Conservation (phyloP, 92 coral and sea anemone genomes). For the Montipora capitata region DNA sequence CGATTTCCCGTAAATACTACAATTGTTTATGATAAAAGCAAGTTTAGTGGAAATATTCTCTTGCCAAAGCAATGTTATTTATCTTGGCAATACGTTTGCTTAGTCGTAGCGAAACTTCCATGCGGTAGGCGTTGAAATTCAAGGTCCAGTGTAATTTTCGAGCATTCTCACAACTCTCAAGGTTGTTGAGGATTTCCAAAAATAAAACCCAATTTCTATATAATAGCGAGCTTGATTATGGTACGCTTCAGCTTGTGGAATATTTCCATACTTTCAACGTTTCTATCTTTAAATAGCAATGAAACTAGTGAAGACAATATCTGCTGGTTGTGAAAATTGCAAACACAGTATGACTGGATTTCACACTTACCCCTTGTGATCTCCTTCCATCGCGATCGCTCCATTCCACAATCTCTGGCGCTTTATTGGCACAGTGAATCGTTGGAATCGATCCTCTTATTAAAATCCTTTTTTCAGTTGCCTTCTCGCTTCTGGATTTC, state of each 20-base stretch:
- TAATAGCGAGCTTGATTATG: not conserved
- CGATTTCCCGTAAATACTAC: slow-evolving; percentile 56
- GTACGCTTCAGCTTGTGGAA: not conserved
- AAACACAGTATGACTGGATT: slow-evolving; percentile 15
- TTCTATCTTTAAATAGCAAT: too few relatives aligned
- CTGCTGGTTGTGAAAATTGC: not conserved
- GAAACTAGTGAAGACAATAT: too few relatives aligned
- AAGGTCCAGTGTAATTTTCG: not conserved
- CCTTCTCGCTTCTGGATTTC: not conserved
- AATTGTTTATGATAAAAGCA: slow-evolving; percentile 50
- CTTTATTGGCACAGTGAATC: slow-evolving; percentile 52
- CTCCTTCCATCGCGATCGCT: slow-evolving; percentile 56
- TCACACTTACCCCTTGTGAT: slow-evolving; percentile 44
- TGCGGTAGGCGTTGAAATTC: not conserved
- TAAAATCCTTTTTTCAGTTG: slow-evolving; percentile 39
- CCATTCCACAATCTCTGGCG: slow-evolving; percentile 33
- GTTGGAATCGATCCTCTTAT: slow-evolving; percentile 51
- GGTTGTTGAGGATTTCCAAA: slow-evolving; percentile 4
- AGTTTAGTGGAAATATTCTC: slow-evolving; percentile 18
- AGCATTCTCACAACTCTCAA: not conserved
- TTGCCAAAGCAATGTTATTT: not conserved
- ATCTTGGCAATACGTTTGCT: not conserved
- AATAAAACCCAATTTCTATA: not conserved
- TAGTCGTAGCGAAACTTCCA: not conserved
- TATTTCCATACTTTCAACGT: not conserved